These are phyloP conservation scores for human (Homo sapiens) DNA, from an alignment of 2,113 vertebrate genomes.

Conservation along the genomic window DNA sequence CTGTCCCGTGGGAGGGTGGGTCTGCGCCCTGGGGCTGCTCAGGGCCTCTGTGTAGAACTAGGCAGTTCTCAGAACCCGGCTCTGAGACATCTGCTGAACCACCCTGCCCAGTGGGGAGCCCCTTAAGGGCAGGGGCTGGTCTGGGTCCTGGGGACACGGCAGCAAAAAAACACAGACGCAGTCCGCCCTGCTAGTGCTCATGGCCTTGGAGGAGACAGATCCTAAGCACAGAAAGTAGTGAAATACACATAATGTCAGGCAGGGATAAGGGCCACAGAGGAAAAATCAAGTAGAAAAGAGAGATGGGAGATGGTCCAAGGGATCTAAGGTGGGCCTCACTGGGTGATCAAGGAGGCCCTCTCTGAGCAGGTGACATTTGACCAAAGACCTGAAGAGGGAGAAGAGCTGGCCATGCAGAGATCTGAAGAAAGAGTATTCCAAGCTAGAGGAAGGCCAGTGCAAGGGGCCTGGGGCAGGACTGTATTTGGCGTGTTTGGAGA, in stretches of 20 bases:
- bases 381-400: neutral
- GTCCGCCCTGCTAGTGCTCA: neutral
- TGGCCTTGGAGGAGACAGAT: neutral
- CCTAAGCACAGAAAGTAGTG: neutral
- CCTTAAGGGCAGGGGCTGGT: neutral
- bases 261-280: neutral
- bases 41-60: neutral
- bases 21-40: neutral
- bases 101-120: neutral
- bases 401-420: neutral
- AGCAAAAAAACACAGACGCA: neutral
- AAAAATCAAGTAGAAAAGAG: neutral
- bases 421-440: neutral
- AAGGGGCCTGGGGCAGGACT: constrained; percentile 42
- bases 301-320: neutral
- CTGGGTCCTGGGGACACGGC: neutral
- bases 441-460: neutral
- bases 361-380: neutral
- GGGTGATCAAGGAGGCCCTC: neutral
- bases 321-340: neutral
- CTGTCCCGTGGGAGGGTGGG: neutral
- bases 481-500: neutral
- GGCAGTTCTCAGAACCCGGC: neutral
- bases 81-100: neutral
- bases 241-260: neutral